Evolutionary conservation across 2,113 vertebrate species (phyloP).

Genomic region (Nematolebias whitei): DNA sequence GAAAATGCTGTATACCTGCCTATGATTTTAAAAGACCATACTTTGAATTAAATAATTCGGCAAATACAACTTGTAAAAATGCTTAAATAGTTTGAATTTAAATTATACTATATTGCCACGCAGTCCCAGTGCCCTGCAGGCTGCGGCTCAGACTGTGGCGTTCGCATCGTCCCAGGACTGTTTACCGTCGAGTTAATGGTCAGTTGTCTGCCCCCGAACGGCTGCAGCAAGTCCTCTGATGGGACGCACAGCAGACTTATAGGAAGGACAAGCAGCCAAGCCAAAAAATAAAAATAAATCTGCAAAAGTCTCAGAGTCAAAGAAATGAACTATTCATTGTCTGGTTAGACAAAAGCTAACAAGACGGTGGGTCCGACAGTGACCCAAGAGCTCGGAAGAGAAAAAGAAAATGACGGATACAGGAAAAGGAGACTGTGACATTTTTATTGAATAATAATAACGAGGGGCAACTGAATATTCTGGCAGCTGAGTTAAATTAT

Average conservation of each 20-base stretch:
- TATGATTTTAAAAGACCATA: neutral
- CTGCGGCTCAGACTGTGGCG: slow-evolving; percentile 28
- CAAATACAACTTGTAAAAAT: too few species aligned
- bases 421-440: neutral
- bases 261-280: slow-evolving; percentile 7
- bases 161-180: slow-evolving; percentile 33
- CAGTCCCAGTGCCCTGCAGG: slow-evolving; percentile 13
- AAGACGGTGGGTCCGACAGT: slow-evolving; percentile 10
- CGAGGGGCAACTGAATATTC: neutral
- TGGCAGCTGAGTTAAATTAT: neutral
- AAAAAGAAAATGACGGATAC: slow-evolving; percentile 12
- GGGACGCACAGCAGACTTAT: slow-evolving; percentile 1
- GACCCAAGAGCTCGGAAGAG: slow-evolving; percentile 21
- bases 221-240: slow-evolving; percentile 13
- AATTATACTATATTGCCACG: neutral
- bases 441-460: neutral
- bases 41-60: too few species aligned
- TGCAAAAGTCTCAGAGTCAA: slow-evolving; percentile 17
- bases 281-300: neutral
- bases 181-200: slow-evolving; percentile 40
- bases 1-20: too few species aligned
- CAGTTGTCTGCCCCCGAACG: slow-evolving; percentile 29
- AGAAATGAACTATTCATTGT: slow-evolving; percentile 35
- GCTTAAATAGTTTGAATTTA: too few species aligned
- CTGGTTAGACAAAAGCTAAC: slow-evolving; percentile 5